Percentiles rank a stretch among this genome's conserved stretches.
Evolutionary conservation across 53 echinoderm and acorn worm species (phyloP).

Genomic region (Pentamera pediparva): DNA sequence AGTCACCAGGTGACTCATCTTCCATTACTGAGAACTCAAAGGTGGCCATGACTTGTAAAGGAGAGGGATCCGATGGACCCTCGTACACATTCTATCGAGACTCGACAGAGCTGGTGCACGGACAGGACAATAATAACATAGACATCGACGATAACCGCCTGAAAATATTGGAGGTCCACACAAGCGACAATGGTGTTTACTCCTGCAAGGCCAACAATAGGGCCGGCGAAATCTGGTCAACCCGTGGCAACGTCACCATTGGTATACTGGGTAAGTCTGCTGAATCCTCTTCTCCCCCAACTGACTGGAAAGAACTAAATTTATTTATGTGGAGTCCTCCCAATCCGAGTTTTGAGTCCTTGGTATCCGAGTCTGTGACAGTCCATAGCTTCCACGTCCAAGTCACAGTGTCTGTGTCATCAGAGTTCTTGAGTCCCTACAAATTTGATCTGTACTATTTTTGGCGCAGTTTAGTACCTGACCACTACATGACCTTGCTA

Average conservation of each 20-base stretch:
- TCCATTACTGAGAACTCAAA: slow-evolving; percentile 43
- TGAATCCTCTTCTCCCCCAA: too few relatives aligned
- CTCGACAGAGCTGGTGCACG: slow-evolving; percentile 5
- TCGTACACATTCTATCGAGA: slow-evolving; percentile 54
- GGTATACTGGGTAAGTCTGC: slow-evolving; percentile 55
- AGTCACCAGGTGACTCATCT: slow-evolving; percentile 30
- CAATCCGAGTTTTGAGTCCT: too few relatives aligned
- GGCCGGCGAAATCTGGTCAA: slow-evolving; percentile 43
- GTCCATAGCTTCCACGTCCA: too few relatives aligned
- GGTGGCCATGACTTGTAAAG: slow-evolving; percentile 61
- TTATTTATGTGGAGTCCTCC: too few relatives aligned
- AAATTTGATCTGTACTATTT: too few relatives aligned
- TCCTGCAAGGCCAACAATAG: slow-evolving; percentile 63
- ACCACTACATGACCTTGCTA: too few relatives aligned
- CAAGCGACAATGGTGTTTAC: slow-evolving; percentile 58
- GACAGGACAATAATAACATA: slow-evolving; percentile 11
- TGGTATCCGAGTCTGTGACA: too few relatives aligned
- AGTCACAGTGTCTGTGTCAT: too few relatives aligned
- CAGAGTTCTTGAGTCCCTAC: too few relatives aligned
- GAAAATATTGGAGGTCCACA: slow-evolving; percentile 25
- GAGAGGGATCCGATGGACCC: slow-evolving; percentile 58
- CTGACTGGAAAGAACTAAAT: too few relatives aligned
- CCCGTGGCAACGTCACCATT: slow-evolving; percentile 53
- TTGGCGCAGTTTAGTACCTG: too few relatives aligned
- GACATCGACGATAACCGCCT: slow-evolving; percentile 42